Conservation (phyloP, 2,888 invertebrate species). For the Amphipoea lucens region DNA sequence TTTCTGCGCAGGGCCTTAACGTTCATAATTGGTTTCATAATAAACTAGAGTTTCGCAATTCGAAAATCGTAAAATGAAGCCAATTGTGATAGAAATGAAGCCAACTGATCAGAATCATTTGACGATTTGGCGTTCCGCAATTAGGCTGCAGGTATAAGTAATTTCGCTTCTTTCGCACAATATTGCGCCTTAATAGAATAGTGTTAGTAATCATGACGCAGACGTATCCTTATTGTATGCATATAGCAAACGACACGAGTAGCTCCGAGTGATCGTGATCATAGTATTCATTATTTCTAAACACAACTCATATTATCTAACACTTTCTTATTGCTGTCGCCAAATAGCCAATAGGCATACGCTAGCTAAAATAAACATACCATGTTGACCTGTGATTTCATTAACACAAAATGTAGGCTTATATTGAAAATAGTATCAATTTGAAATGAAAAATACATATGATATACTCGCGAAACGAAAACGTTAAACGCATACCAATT, state of each 20-base stretch:
- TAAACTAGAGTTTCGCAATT: too few relatives aligned
- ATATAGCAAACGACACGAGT: background rate
- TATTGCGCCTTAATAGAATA: background rate
- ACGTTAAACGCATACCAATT: background rate
- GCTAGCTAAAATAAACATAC: constrained; percentile 31
- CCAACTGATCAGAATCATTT: too few relatives aligned
- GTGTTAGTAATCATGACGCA: background rate
- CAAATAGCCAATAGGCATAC: constrained; percentile 23
- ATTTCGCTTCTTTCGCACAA: background rate
- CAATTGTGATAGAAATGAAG: too few relatives aligned
- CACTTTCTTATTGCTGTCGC: constrained; percentile 6
- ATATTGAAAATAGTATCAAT: background rate
- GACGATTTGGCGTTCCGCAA: too few relatives aligned
- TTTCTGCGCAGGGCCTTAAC: too few relatives aligned
- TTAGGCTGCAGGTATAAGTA: too few relatives aligned
- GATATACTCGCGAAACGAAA: constrained; percentile 8
- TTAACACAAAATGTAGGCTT: constrained; percentile 11
- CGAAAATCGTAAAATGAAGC: too few relatives aligned
- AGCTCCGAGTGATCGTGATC: background rate
- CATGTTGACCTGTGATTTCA: constrained; percentile 15
- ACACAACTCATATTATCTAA: constrained; percentile 4
- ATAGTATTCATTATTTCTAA: background rate
- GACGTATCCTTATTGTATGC: background rate
- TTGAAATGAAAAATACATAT: background rate
- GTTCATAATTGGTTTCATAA: too few relatives aligned